Evolutionary conservation across 2,113 vertebrate species (phyloP).

Genomic region (Geococcyx californianus): DNA sequence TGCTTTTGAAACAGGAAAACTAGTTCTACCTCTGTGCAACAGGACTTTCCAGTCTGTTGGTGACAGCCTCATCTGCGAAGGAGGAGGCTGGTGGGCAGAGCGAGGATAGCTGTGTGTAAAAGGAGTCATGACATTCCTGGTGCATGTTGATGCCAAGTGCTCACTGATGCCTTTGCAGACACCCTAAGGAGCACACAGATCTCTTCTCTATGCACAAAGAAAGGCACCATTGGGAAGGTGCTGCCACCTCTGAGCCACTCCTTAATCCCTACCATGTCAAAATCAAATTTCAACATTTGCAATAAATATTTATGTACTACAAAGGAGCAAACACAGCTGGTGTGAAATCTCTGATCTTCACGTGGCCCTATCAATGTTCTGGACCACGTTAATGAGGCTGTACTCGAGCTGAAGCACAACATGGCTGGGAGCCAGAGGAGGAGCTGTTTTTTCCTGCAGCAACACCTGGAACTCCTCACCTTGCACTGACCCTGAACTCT

Average conservation of each 20-base stretch:
- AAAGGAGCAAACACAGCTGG: not conserved
- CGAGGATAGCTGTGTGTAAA: not conserved
- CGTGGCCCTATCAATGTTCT: not conserved
- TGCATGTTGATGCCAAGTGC: not conserved
- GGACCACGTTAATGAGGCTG: not conserved
- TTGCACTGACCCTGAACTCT: not conserved
- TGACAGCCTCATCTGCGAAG: accelerated
- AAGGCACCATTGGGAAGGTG: not conserved
- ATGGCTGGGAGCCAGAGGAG: not conserved
- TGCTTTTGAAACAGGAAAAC: not conserved
- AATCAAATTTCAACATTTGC: not conserved
- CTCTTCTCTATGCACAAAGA: not conserved
- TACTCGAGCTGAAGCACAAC: not conserved
- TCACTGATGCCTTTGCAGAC: not conserved
- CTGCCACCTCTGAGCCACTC: not conserved
- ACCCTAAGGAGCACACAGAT: not conserved
- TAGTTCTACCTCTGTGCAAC: not conserved
- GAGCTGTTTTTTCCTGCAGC: not conserved
- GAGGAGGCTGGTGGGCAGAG: not conserved
- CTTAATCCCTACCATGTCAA: not conserved
- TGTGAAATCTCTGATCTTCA: not conserved
- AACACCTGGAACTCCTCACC: constrained; percentile 6
- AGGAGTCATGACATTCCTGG: not conserved
- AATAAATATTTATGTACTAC: not conserved
- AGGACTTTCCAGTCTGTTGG: constrained; percentile 7